Evolutionary conservation across 2,113 vertebrate genomes (phyloP), one percentile per base, ranked within the genome.

Genomic region (Apodemus sylvaticus): DNA sequence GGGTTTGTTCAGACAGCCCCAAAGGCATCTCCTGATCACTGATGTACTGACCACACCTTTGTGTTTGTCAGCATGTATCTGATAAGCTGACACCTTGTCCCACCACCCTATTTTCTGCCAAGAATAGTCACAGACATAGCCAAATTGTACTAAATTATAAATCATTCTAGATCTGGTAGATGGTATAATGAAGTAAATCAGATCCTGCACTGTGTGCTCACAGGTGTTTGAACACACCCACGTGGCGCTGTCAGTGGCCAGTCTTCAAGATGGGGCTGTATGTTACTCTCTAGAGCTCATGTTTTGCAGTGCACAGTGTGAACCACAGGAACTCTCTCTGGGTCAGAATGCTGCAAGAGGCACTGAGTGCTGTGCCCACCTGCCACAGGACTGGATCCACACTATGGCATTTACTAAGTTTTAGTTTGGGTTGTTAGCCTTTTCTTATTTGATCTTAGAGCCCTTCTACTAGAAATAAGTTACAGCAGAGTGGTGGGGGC

Each of bases 221-320:
- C 17, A 16, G 90, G 71, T 1, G 0, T 34, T 39, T n/a, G 55
- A 34, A 13, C 9, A 4, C 0, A 1, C 1, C 14, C 22, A 2
- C 6, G 3, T 20, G 22, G 5, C n/a, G 3, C 6, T 1, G 6
- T 22, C 0, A n/a, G 55, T 20, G 60, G 36, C 11, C 68, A 3
- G 24, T 13, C 6, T 71, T n/a, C 19, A 55, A 5, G n/a, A 7
- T 0, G 19, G n/a, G 0, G 2, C n/a, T 7, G 0, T 53, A 20
- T 1, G 0, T 26, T 13, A 2, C 53, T 45, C 0, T 0, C 22
- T 7, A 13, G 26, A 2, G 3, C 17, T 39, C 55, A 1, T 26
- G 17, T 45, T 1, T 20, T 19, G 12, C 0, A 0, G 1, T 1
- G 17, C 1, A 2, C 45, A 0, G 42, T 45, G 3, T 20, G 2